These are phyloP conservation scores for Caenorhabditis virilis DNA, from an alignment of 2,888 invertebrate species.

Conservation along the genomic window DNA sequence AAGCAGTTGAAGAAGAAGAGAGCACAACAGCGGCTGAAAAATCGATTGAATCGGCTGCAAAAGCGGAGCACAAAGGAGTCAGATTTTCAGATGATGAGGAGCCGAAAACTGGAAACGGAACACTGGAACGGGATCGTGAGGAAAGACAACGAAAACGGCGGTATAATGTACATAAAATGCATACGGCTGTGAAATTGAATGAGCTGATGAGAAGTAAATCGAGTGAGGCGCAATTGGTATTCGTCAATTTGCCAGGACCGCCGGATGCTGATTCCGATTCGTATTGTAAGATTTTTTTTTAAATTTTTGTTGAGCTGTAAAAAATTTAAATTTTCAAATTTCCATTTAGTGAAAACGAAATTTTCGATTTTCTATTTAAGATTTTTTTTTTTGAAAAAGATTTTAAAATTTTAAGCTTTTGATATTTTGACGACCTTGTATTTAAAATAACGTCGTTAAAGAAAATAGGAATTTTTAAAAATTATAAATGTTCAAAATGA, in stretches of 20 bases:
- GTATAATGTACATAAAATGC: constrained; percentile 89
- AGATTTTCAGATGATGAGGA: constrained; percentile 47
- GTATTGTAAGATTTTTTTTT: constrained; percentile 64
- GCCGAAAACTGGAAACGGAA: constrained; percentile 34
- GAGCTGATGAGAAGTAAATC: constrained; percentile 96
- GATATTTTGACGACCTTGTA: too few relatives aligned
- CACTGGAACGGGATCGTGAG: constrained; percentile 31
- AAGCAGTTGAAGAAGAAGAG: constrained; percentile 37
- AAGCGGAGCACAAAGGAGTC: constrained; percentile 61
- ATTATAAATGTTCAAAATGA: too few relatives aligned
- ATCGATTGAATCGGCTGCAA: too few relatives aligned
- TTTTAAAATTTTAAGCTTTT: too few relatives aligned
- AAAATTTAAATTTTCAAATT: too few relatives aligned
- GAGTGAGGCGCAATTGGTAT: constrained; percentile 94
- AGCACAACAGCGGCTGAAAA: constrained; percentile 68
- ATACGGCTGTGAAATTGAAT: constrained; percentile 97
- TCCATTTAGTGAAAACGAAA: too few relatives aligned
- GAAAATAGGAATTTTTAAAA: too few relatives aligned
- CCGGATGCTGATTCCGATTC: constrained; percentile 72
- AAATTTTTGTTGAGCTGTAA: too few relatives aligned
- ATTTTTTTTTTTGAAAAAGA: too few relatives aligned
- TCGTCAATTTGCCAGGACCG: constrained; percentile 96
- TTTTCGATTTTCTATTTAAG: too few relatives aligned
- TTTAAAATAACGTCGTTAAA: too few relatives aligned
- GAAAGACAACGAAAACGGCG: constrained; percentile 41